These are phyloP conservation scores for Callyntrura guangdongensis DNA, from an alignment of 2,888 invertebrate genomes.

Conservation along the genomic window DNA sequence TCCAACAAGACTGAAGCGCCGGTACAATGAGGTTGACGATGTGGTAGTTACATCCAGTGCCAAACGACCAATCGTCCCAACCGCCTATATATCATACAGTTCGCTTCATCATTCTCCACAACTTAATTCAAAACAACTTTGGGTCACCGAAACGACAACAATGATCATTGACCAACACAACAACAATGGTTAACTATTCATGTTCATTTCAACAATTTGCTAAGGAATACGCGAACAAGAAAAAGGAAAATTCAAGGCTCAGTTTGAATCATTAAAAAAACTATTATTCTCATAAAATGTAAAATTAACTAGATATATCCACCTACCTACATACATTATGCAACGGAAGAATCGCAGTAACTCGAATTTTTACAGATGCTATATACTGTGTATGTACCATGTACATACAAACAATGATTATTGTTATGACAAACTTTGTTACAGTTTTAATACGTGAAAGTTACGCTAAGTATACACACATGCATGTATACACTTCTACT, in stretches of 20 bases:
- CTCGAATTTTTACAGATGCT: slow-evolving; percentile 61
- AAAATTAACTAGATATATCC: not conserved
- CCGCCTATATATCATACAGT: slow-evolving; percentile 83
- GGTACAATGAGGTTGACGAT: slow-evolving; percentile 84
- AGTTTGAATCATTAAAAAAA: slow-evolving; percentile 42
- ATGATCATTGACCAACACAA: slow-evolving; percentile 84
- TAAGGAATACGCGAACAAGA: not conserved
- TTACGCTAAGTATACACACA: slow-evolving; percentile 7
- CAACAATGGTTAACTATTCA: slow-evolving; percentile 83
- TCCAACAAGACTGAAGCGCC: slow-evolving; percentile 83
- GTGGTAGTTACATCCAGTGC: slow-evolving; percentile 83
- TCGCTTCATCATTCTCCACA: slow-evolving; percentile 83
- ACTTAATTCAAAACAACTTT: slow-evolving; percentile 80
- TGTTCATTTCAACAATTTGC: not conserved
- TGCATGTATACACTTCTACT: slow-evolving; percentile 5
- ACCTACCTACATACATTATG: not conserved
- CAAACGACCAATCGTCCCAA: slow-evolving; percentile 83
- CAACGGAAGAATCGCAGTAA: slow-evolving; percentile 64
- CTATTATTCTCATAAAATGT: slow-evolving; percentile 30
- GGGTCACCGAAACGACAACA: slow-evolving; percentile 83
- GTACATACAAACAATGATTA: no score
- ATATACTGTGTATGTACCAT: no score
- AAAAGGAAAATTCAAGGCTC: slow-evolving; percentile 37
- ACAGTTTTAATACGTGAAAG: slow-evolving; percentile 59
- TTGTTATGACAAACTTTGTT: slow-evolving; percentile 17